Conservation (phyloP, 2,888 invertebrate genomes). For the Ecliptopera silaceata region DNA sequence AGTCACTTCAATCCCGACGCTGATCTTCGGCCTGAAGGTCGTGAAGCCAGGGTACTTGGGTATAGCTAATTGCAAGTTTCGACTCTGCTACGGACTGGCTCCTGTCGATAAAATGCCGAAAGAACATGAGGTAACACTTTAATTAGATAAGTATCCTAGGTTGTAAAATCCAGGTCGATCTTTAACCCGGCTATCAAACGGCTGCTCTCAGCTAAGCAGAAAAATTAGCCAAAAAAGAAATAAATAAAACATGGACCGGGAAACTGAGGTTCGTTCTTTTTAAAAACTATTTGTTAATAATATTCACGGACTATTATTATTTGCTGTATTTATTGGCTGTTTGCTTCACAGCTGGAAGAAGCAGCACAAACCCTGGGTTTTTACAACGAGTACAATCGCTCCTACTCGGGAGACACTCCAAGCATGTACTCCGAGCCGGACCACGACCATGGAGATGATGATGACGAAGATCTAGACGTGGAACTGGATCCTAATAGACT, state of each 20-base stretch:
- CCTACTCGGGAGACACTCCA: conserved; percentile 32
- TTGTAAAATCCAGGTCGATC: no score
- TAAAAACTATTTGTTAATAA: no score
- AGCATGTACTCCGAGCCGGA: conserved; percentile 8
- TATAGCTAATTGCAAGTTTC: conserved; percentile 55
- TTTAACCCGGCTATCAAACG: no score
- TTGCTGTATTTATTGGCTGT: no score
- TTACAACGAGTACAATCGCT: conserved; percentile 46
- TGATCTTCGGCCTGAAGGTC: conserved; percentile 52
- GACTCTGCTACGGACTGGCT: conserved; percentile 56
- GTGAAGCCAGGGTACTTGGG: conserved; percentile 59
- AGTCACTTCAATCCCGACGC: background rate
- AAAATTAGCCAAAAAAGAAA: no score
- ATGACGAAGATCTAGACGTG: conserved; percentile 48
- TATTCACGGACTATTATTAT: no score
- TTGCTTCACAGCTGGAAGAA: conserved; percentile 43
- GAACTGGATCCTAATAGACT: conserved; percentile 34
- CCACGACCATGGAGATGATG: conserved; percentile 39
- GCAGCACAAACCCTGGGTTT: conserved; percentile 51
- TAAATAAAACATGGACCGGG: no score
- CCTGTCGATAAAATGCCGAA: conserved; percentile 55
- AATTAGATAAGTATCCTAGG: no score
- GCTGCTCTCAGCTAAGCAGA: no score
- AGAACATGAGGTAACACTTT: conserved; percentile 42
- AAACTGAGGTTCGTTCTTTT: no score